Evolutionary conservation across 2,797 vertebrate species (phyloP), one percentile per base, ranked within the genome.

Genomic region (Manis javanica): DNA sequence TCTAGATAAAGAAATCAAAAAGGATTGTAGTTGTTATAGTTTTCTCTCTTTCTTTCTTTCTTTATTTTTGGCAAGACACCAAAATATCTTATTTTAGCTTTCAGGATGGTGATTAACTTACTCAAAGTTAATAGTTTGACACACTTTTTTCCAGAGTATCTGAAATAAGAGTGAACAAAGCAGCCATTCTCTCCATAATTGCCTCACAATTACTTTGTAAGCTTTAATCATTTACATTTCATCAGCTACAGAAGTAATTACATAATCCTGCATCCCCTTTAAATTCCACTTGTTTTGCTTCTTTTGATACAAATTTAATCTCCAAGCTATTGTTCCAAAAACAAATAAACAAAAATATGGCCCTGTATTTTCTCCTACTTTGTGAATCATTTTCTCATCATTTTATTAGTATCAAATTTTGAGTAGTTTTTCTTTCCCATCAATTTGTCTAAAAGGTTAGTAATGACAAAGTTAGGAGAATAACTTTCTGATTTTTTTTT

Each of bases 171-270:
- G 29, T 63, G 2, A 95, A 96, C 75, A 72, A 78, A 96, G 94
- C 78, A 84, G 18, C 7, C 7, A 87, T 96, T 97, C 93, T 93
- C 61, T 89, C 46, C 64, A 37, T 95, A 74, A 97, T 96, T 97
- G 81, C 87, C 95, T 96, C 94, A 55, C 90, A 98, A 96, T 92
- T 68, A 0, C 94, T 97, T 95, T 39, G 64, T 97, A 95, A 96
- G 82, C 66, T 92, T 92, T 15, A 94, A 96, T 21, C 55, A 66
- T 61, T 97, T 97, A 46, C 15, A 79, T 96, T 96, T 97, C 87
- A 92, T 57, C 84, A 93, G 39, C 91, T 79, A 46, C 7, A 93
- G 74, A 96, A 86, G 59, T 97, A 96, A 97, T 93, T 97, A 79
- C 74, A 96, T 31, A 86, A 92, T 93, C 72, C 37, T 79, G 26